Evolutionary conservation across 2,797 vertebrate species (phyloP), one percentile per base, ranked within the genome.

Genomic region (Schizopygopsis pylzovi): DNA sequence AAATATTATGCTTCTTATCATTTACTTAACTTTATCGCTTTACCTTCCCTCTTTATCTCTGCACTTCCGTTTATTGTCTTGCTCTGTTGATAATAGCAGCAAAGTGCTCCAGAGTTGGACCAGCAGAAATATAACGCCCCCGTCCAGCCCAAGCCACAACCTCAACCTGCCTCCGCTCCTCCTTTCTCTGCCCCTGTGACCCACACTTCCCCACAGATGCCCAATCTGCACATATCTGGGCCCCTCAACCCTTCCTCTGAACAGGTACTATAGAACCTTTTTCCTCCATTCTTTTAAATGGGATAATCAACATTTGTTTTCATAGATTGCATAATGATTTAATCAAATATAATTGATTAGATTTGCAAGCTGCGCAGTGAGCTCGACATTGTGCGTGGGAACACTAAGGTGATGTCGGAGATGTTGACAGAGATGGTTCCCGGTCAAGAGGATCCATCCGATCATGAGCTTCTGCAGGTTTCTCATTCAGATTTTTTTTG

Each of bases 391-490:
- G 98, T 99, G 81, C 98, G 98, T 81, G 98, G 98, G 86, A 99
- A 99, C 92, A 97, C 97, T 0, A 99, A 99, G 89, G 98, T 99
- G 91, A 99, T 99, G 98, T 99, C 98, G 0, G 98, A 99, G 95
- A 99, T 99, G 98, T 91, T 99, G 88, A 99, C 97, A 1, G 98
- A 99, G 94, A 98, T 99, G 97, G 96, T 98, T 10, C 98, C 98
- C 0, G 98, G 97, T 68, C 97, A 99, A 90, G 98, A 98, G 85
- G 97, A 98, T 20, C 94, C 97, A 1, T 99, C 98, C 0, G 98
- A 99, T 89, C 97, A 98, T 18, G 98, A 99, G 87, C 92, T 99
- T 75, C 92, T 99, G 3, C 98, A 99, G 97, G 98, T 96, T 88
- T 22, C 72, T 75, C 39, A 52, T 37, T 78, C 63, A 68, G 63